Evolutionary conservation across 2,797 vertebrate genomes (phyloP).

Genomic region (Pelodytes ibericus): DNA sequence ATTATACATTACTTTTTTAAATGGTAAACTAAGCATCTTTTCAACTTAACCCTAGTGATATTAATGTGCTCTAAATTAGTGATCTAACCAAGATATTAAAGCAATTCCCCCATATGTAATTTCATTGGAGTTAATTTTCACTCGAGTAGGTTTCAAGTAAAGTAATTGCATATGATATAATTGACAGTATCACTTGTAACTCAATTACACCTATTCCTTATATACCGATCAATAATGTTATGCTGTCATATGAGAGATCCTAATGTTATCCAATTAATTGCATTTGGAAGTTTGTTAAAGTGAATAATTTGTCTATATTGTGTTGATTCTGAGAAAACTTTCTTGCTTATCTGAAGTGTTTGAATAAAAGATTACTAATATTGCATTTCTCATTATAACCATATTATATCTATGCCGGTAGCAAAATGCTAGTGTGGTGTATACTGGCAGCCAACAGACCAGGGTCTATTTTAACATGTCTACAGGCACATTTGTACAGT

Average conservation of each 20-base stretch:
- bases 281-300: conserved; percentile 43
- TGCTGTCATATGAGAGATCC: conserved; percentile 40
- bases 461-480: too few relatives aligned
- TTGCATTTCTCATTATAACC: too few relatives aligned
- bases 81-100: conserved; percentile 18
- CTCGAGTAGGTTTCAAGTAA: conserved; percentile 45
- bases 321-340: conserved; percentile 24
- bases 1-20: not conserved
- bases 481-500: too few relatives aligned
- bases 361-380: too few relatives aligned
- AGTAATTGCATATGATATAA: conserved; percentile 54
- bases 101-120: conserved; percentile 17
- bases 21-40: conserved; percentile 14
- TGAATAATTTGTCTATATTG: conserved; percentile 45
- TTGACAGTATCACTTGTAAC: conserved; percentile 47
- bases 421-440: too few relatives aligned
- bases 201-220: conserved; percentile 53
- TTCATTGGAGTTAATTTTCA: conserved; percentile 43
- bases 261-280: conserved; percentile 54
- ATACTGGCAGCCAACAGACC: too few relatives aligned
- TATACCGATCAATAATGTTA: conserved; percentile 44
- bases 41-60: conserved; percentile 22
- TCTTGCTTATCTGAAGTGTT: conserved; percentile 18
- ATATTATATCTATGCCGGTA: too few relatives aligned
- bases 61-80: conserved; percentile 47